Conservation (phyloP, 2,113 vertebrate species). For the Oxygymnocypris stewartii region DNA sequence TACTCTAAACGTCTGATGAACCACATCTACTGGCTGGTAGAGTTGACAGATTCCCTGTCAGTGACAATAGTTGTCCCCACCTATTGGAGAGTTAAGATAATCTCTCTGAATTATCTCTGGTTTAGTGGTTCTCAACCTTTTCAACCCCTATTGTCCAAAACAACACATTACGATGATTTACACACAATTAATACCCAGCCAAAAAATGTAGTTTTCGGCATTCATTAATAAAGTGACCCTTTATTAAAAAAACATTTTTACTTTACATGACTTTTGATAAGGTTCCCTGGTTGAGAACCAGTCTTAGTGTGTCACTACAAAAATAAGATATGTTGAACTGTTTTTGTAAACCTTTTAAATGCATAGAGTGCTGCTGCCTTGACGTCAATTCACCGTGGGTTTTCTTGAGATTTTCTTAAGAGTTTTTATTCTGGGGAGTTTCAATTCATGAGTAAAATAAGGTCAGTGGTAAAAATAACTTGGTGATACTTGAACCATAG, state of each 20-base stretch:
- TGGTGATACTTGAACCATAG: background rate
- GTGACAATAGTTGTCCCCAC: background rate
- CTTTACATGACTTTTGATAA: too few relatives aligned
- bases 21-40: background rate
- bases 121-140: background rate
- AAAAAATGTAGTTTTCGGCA: background rate
- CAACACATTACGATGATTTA: background rate
- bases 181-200: background rate
- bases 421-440: background rate
- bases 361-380: background rate
- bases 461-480: background rate
- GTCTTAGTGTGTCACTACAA: background rate
- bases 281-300: too few relatives aligned
- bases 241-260: too few relatives aligned
- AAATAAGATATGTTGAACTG: too few relatives aligned
- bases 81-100: background rate
- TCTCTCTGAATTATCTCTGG: background rate
- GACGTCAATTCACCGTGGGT: background rate
- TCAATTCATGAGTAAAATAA: background rate
- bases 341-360: background rate
- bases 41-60: background rate
- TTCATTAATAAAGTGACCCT: too few relatives aligned
- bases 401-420: background rate
- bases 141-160: background rate
- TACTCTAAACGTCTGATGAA: background rate